These are phyloP conservation scores for Slavum lentiscoides DNA, from an alignment of 2,888 invertebrate species.

Conservation along the genomic window DNA sequence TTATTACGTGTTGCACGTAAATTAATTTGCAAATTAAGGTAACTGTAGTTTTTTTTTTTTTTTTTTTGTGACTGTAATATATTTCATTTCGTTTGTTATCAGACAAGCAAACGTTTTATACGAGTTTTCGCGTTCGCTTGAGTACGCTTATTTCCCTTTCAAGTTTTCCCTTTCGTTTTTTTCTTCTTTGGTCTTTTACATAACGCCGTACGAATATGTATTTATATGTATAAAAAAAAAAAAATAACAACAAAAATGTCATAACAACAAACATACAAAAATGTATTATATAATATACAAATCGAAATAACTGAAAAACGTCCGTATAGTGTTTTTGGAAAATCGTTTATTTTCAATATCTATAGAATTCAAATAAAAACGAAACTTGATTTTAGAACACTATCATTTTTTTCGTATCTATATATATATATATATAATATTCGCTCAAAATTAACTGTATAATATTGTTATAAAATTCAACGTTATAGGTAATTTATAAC, in stretches of 20 bases:
- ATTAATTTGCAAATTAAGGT: slow-evolving; percentile 26
- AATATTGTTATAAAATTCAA: no score
- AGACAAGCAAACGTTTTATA: slow-evolving; percentile 1
- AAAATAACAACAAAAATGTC: no score
- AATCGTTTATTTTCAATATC: no score
- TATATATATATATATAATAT: background rate
- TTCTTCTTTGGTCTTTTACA: background rate
- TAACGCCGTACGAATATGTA: no score
- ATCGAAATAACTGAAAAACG: no score
- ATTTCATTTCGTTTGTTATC: slow-evolving; percentile 12
- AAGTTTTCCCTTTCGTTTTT: background rate
- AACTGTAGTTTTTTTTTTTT: background rate
- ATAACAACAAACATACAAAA: no score
- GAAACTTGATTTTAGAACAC: background rate
- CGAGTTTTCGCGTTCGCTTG: slow-evolving; percentile 8
- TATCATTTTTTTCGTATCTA: background rate
- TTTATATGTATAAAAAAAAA: no score
- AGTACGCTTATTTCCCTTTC: background rate
- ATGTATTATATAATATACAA: no score
- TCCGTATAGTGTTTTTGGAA: no score
- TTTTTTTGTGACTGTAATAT: slow-evolving; percentile 33
- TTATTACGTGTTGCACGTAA: slow-evolving; percentile 19
- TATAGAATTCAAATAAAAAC: background rate
- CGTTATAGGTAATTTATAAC: no score
- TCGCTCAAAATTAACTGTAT: background rate